Evolutionary conservation across 2,113 vertebrate genomes (phyloP).

Genomic region (Saguinus imperator): DNA sequence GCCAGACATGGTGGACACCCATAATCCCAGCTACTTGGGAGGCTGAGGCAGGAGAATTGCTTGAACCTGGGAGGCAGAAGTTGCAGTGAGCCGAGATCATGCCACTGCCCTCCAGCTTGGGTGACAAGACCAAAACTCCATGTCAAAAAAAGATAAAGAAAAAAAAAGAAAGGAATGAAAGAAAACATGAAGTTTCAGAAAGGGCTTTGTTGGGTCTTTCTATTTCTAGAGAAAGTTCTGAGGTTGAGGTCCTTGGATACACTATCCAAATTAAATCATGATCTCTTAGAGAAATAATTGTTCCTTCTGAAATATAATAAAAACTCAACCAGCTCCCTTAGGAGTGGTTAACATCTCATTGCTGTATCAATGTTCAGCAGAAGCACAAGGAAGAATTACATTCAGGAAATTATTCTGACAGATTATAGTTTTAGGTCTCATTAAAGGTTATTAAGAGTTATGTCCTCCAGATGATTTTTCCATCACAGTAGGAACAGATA

Average conservation of each 20-base stretch:
- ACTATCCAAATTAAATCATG: neutral
- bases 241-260: neutral
- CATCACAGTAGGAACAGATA: neutral
- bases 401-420: slow-evolving; percentile 43
- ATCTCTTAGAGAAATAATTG: slow-evolving; percentile 1
- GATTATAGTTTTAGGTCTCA: slow-evolving; percentile 45
- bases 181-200: neutral
- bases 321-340: slow-evolving; percentile 16
- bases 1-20: too few species aligned
- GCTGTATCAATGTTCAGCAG: slow-evolving; percentile 40
- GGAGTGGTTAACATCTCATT: slow-evolving; percentile 54
- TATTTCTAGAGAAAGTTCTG: neutral
- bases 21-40: too few species aligned
- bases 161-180: neutral
- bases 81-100: too few species aligned
- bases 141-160: too few species aligned
- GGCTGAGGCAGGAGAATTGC: too few species aligned
- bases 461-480: slow-evolving; percentile 45
- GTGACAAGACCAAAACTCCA: too few species aligned
- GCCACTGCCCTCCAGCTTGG: too few species aligned
- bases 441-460: slow-evolving; percentile 51
- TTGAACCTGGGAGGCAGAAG: too few species aligned
- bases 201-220: neutral
- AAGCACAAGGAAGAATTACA: neutral
- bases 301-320: slow-evolving; percentile 21